Evolutionary conservation across 2,888 invertebrate genomes (phyloP).

Genomic region (Alviniconcha strummeri): DNA sequence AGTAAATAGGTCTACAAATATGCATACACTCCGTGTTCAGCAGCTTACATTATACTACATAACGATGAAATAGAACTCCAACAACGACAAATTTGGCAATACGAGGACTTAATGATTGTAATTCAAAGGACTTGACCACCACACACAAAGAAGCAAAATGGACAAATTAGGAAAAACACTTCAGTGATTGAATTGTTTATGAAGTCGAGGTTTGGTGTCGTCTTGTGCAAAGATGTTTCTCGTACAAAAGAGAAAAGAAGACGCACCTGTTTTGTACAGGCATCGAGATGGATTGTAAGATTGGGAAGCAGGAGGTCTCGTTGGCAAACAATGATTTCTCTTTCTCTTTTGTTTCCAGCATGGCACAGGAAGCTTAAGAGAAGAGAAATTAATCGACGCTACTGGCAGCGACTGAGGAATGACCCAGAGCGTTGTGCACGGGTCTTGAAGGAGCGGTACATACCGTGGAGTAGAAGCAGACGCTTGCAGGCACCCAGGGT

Average conservation of each 20-base stretch:
- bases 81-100: not conserved
- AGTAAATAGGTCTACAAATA: not conserved
- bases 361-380: slow-evolving; percentile 22
- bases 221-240: too few species aligned
- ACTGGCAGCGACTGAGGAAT: slow-evolving; percentile 27
- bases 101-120: not conserved
- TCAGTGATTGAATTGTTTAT: too few species aligned
- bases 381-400: slow-evolving; percentile 15
- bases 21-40: not conserved
- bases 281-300: too few species aligned
- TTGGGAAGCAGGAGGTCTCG: too few species aligned
- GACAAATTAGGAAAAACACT: too few species aligned
- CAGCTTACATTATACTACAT: not conserved
- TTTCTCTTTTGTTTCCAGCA: slow-evolving; percentile 6
- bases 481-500: too few species aligned
- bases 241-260: not conserved
- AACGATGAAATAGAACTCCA: not conserved
- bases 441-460: slow-evolving; percentile 26
- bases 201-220: too few species aligned
- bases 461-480: slow-evolving; percentile 9
- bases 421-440: slow-evolving; percentile 23
- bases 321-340: too few species aligned
- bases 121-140: not conserved
- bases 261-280: not conserved
- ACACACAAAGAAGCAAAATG: too few species aligned